Base-by-base conservation (phyloP, 2,113 vertebrate genomes). In the Xiphias gladius region DNA sequence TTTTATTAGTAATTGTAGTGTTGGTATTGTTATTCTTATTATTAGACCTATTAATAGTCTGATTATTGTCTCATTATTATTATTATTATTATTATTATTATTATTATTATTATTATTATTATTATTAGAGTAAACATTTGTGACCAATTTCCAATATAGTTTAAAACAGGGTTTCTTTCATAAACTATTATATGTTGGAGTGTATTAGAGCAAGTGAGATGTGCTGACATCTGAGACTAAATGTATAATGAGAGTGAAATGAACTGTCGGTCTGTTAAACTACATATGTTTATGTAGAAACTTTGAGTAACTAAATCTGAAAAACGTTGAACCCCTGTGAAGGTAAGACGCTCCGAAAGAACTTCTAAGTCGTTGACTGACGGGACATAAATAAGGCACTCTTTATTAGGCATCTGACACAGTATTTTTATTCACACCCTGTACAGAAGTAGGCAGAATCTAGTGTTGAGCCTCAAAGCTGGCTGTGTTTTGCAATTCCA, bases 401-500 rank as follows among this genome's bases (percentile, higher is more conserved):
- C 35, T 54, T n/a, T 17, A 30, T 68, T 12, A 26, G 19, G 24
- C 76, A 63, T 55, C 41, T 13, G 8, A 10, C 14, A 12, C n/a
- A 76, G 26, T 3, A n/a, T 37, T 55, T 50, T 43, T 26, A 35
- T 64, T 50, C 22, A 62, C 24, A 24, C 35, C 30, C 3, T 28
- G 4, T 2, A 46, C 1, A 16, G 28, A 62, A 22, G 8, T n/a
- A 48, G 59, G 28, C 67, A 57, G 20, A 71, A 55, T 62, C n/a
- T 7, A 7, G 14, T n/a, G 37, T 24, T 54, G 13, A 76, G 57
- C 55, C 70, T 68, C n/a, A 12, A 54, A 66, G 70, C 80, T 50
- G 39, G 43, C 46, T 76, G 39, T 80, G 67, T 78, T 85, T 86
- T 68, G 59, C 57, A 76, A 62, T 89, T 82, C 78, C 59, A 57